phyloP scores from a whole-genome alignment of 2,113 vertebrate species.

The Takifugu flavidus region DNA sequence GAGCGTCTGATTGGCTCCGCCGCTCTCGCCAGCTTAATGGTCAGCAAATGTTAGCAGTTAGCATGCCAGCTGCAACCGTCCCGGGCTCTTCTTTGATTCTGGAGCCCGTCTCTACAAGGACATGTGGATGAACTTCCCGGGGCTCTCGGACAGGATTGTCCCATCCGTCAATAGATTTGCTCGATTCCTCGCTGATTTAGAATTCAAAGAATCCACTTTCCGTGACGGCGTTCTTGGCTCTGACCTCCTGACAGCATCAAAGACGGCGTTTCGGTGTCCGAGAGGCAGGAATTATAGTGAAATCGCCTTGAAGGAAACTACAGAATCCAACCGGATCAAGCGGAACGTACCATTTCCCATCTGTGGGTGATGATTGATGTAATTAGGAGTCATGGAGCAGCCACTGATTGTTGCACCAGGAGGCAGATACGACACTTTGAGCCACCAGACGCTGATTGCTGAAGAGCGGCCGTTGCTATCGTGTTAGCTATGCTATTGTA shows the following conservation, averaged over 20 bases:
- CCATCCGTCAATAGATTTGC: background rate
- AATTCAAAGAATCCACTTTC: too few species aligned
- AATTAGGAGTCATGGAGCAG: slow-evolving; percentile 56
- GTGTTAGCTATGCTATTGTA: too few species aligned
- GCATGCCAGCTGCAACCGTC: background rate
- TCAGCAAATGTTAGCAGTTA: background rate
- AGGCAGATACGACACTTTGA: slow-evolving; percentile 2
- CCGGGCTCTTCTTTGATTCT: background rate
- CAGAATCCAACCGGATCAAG: background rate
- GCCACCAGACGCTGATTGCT: too few species aligned
- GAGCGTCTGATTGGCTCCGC: too few species aligned
- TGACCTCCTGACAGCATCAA: too few species aligned
- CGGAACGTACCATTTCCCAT: slow-evolving; percentile 40
- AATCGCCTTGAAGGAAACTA: too few species aligned
- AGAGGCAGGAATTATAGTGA: background rate
- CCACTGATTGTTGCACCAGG: slow-evolving; percentile 39
- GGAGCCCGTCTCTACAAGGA: background rate
- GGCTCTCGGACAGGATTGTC: too few species aligned
- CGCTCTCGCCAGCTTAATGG: too few species aligned
- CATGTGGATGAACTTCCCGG: background rate
- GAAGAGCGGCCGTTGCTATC: too few species aligned
- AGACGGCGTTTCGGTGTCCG: too few species aligned
- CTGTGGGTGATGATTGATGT: slow-evolving; percentile 54
- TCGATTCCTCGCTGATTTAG: too few species aligned
- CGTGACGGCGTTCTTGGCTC: too few species aligned